Conservation (phyloP, 1,140 invertebrate genomes). For the Agrilus planipennis region DNA sequence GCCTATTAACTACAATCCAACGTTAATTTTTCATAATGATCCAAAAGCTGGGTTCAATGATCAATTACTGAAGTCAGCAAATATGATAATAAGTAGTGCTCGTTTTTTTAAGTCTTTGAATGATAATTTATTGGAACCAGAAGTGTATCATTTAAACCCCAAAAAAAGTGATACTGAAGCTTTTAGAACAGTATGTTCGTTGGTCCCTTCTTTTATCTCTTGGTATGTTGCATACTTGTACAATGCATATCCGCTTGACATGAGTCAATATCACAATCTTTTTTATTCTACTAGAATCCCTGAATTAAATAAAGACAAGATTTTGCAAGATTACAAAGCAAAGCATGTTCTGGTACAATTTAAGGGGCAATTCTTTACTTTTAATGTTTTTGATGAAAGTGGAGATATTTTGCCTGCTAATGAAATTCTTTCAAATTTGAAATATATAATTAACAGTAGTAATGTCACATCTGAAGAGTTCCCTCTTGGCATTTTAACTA, state of each 20-base stretch:
- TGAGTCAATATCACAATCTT: conserved; percentile 87
- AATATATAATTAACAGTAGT: conserved; percentile 56
- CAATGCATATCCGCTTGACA: conserved; percentile 94
- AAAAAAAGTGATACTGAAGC: conserved; percentile 72
- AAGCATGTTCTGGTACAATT: conserved; percentile 78
- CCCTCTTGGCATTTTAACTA: conserved; percentile 72
- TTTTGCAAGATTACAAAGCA: conserved; percentile 44
- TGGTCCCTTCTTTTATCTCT: conserved; percentile 62
- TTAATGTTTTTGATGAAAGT: conserved; percentile 76
- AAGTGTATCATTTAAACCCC: conserved; percentile 90
- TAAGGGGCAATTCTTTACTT: conserved; percentile 79
- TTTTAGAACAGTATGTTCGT: conserved; percentile 62
- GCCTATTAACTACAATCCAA: conserved; percentile 91
- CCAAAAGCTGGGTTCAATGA: conserved; percentile 57
- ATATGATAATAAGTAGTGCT: conserved; percentile 79
- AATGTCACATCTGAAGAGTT: conserved; percentile 35
- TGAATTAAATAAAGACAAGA: conserved; percentile 62
- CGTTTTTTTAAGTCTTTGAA: conserved; percentile 81
- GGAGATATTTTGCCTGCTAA: conserved; percentile 65
- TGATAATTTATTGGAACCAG: conserved; percentile 73
- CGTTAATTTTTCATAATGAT: conserved; percentile 76
- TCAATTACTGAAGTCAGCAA: conserved; percentile 75
- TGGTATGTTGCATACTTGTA: conserved; percentile 89
- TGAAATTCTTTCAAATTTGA: conserved; percentile 62
- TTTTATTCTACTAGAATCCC: conserved; percentile 83